phyloP scores from a whole-genome alignment of 2,113 vertebrate species.

The Oreochromis spilurus region DNA sequence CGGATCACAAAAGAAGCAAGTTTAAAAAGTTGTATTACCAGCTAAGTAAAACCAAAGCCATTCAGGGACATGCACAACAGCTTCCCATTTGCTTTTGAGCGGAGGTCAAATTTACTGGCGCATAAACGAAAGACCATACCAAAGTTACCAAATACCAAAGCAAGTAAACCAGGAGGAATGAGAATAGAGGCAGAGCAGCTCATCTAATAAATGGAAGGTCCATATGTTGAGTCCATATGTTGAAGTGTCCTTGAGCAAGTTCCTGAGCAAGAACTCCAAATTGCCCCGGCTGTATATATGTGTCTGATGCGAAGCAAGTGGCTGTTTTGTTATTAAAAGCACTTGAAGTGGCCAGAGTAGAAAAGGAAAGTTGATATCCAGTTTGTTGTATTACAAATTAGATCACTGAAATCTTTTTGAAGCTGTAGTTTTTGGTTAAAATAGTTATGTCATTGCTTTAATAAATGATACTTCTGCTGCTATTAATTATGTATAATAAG shows the following conservation, averaged over 20 bases:
- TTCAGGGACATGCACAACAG: background rate
- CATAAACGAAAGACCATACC: background rate
- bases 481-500: constrained; percentile 44
- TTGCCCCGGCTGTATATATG: background rate
- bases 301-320: background rate
- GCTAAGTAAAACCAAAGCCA: background rate
- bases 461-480: constrained; percentile 6
- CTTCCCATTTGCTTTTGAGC: background rate
- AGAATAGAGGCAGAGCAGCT: background rate
- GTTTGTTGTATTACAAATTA: background rate
- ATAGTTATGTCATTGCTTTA: constrained; percentile 19
- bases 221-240: background rate
- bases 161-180: background rate
- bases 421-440: background rate
- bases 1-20: background rate
- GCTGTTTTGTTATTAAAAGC: too few relatives aligned
- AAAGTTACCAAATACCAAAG: background rate
- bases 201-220: background rate
- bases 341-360: background rate
- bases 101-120: background rate
- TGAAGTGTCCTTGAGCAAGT: background rate
- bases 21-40: background rate
- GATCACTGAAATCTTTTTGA: background rate
- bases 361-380: background rate
- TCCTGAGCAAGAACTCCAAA: background rate